Base-by-base conservation (phyloP, 2,797 vertebrate genomes). In the Chelonia mydas region DNA sequence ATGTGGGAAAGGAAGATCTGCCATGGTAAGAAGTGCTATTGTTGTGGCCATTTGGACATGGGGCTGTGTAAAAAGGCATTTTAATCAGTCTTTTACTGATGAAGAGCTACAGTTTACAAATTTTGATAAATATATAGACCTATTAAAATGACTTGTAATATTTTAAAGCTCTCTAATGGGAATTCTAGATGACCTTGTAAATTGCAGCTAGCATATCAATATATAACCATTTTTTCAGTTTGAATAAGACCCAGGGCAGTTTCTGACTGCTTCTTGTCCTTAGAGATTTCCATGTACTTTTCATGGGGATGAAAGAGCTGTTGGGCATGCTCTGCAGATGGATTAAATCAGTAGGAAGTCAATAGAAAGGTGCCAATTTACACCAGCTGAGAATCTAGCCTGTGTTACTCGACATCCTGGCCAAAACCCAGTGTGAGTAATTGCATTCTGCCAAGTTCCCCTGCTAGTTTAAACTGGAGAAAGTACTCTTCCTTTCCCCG, bases 91-190 rank as follows among this genome's bases (percentile, higher is more conserved):
- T 87, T 92, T 87, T 28, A 41, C 8, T 31, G 3, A 1, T n/a
- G 11, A 87, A 27, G 41, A 57, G 28, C 9, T 21, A 51, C 47
- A 89, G 17, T 3, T 2, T 9, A 4, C 16, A 11, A 0, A 16
- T 5, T 1, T 2, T 2, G 2, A 1, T 2, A 77, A 77, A 23
- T 79, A 37, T 1, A 15, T 0, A 84, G 41, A 88, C 80, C 13
- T 7, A 12, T 3, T 53, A 27, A 78, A 93, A 83, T 7, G 1
- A 2, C 74, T 49, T 86, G 0, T 54, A 28, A 55, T 54, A 1
- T 74, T 83, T 61, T 84, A 81, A 86, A 49, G 15, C 10, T 11
- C 21, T 7, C 6, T 23, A 68, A 86, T 25, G 27, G 72, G 27
- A 3, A 25, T 91, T 31, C 25, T 23, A 81, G 83, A 49, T 0